Evolutionary conservation across 2,113 vertebrate genomes (phyloP).

Genomic region (Psophia crepitans): DNA sequence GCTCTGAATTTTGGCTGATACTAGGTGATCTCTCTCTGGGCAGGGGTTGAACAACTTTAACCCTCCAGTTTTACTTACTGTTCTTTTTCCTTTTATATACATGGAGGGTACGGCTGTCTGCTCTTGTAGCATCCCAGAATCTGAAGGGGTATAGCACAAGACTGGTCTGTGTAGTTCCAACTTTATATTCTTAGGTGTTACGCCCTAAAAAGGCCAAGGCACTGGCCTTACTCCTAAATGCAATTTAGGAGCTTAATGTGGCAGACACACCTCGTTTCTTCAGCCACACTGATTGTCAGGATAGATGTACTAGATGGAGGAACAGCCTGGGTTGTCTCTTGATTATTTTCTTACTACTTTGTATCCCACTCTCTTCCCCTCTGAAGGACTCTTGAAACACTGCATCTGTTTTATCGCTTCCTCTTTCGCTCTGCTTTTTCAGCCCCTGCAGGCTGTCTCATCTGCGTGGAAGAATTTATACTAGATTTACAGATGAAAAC

Average conservation of each 20-base stretch:
- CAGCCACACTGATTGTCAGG: background rate
- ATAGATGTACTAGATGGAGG: background rate
- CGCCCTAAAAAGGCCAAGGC: background rate
- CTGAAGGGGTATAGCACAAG: background rate
- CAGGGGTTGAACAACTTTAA: background rate
- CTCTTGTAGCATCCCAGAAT: background rate
- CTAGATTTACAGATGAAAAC: background rate
- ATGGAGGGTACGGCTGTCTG: background rate
- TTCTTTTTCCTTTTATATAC: background rate
- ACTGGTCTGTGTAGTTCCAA: background rate
- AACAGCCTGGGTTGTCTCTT: background rate
- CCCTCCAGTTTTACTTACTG: background rate
- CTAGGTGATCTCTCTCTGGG: background rate
- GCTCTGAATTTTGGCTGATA: background rate
- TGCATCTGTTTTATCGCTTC: background rate
- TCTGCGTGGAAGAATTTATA: background rate
- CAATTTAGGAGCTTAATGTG: background rate
- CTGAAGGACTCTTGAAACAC: background rate
- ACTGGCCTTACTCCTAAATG: too few species aligned
- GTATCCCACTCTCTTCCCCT: background rate
- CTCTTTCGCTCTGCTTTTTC: background rate
- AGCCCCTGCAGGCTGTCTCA: background rate
- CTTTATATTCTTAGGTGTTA: background rate
- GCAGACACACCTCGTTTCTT: background rate
- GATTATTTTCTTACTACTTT: background rate